Conservation (phyloP, 2,888 invertebrate species). For the Lypha dubia region DNA sequence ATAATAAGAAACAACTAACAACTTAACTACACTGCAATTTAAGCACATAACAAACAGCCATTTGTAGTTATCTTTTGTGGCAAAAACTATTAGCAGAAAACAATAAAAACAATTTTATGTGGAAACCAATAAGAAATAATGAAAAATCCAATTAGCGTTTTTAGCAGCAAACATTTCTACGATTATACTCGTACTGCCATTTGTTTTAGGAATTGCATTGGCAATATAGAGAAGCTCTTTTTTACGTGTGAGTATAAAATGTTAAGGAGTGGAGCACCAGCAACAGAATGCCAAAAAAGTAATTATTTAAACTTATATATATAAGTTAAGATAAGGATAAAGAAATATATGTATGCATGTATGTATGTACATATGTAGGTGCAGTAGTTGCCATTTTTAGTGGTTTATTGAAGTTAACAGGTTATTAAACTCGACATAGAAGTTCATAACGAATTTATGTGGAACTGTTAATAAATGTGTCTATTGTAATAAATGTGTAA, state of each 20-base stretch:
- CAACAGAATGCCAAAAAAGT: conserved; percentile 38
- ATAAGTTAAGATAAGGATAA: conserved; percentile 2
- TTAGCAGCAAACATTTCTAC: conserved; percentile 45
- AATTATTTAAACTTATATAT: conserved; percentile 40
- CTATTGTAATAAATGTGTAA: neutral
- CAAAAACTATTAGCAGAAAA: conserved; percentile 15
- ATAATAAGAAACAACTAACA: conserved; percentile 22
- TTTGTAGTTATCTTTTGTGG: conserved; percentile 19
- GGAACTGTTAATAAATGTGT: neutral
- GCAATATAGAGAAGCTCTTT: neutral
- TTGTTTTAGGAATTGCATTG: conserved; percentile 6
- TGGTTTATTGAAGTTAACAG: neutral
- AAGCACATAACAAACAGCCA: conserved; percentile 36
- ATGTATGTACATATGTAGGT: too few relatives aligned
- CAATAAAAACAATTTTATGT: conserved; percentile 36
- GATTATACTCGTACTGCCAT: neutral
- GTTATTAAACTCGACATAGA: neutral
- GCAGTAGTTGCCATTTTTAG: neutral
- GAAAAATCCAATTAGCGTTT: conserved; percentile 65
- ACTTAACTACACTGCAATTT: conserved; percentile 36
- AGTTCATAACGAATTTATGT: neutral
- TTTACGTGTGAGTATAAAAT: neutral
- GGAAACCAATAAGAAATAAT: conserved; percentile 39
- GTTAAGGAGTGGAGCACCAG: conserved; percentile 1
- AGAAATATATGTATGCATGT: conserved; percentile 10